Evolutionary conservation across 2,888 invertebrate genomes (phyloP).

Genomic region (Euphydryas editha): DNA sequence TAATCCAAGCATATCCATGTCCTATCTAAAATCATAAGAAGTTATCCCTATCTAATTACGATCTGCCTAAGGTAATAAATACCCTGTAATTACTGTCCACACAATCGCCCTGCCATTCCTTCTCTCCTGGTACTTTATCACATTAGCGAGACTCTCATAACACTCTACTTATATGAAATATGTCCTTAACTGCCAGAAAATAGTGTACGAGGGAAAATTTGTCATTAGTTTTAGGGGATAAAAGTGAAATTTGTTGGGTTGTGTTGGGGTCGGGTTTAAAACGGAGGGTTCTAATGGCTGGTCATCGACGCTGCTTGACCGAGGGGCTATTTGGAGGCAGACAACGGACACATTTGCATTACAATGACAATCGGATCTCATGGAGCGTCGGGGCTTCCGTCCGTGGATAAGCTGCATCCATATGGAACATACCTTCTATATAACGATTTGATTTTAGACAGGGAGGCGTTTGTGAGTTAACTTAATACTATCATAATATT

Average conservation of each 20-base stretch:
- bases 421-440: slow-evolving; percentile 29
- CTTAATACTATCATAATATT: no score
- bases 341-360: slow-evolving; percentile 81
- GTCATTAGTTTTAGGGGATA: slow-evolving; percentile 49
- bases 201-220: slow-evolving; percentile 50
- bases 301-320: slow-evolving; percentile 78
- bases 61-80: slow-evolving; percentile 58
- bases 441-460: slow-evolving; percentile 9
- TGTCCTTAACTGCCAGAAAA: slow-evolving; percentile 57
- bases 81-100: slow-evolving; percentile 76
- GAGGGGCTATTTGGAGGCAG: slow-evolving; percentile 82
- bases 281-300: slow-evolving; percentile 78
- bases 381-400: slow-evolving; percentile 65
- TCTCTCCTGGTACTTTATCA: slow-evolving; percentile 64
- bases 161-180: slow-evolving; percentile 78
- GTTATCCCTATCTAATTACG: slow-evolving; percentile 66
- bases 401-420: slow-evolving; percentile 67
- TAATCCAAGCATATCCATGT: background rate
- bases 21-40: slow-evolving; percentile 65
- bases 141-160: slow-evolving; percentile 76
- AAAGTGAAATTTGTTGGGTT: slow-evolving; percentile 57
- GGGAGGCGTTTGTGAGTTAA: background rate
- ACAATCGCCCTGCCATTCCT: slow-evolving; percentile 71
- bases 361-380: slow-evolving; percentile 77
- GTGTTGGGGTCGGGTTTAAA: slow-evolving; percentile 68